Conservation (phyloP, 2,113 vertebrate genomes). For the Callipepla californica region DNA sequence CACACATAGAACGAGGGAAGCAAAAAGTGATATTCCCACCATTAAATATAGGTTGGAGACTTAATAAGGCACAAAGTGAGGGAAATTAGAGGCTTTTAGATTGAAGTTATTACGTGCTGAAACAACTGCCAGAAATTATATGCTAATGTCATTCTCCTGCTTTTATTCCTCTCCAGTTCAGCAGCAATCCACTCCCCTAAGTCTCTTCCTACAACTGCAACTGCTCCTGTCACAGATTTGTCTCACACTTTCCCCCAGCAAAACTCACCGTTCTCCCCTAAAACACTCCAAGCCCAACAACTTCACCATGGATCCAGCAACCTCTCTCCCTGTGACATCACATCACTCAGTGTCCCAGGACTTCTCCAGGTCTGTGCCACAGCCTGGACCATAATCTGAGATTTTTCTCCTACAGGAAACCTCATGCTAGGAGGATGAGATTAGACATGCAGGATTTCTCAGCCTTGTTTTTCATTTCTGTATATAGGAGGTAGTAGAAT, state of each 20-base stretch:
- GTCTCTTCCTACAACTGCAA: not conserved
- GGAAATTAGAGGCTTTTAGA: conserved; percentile 44
- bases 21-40: not conserved
- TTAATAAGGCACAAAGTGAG: conserved; percentile 36
- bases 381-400: not conserved
- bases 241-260: not conserved
- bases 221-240: not conserved
- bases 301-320: not conserved
- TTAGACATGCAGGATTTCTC: not conserved
- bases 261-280: not conserved
- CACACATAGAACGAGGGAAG: not conserved
- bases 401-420: not conserved
- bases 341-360: not conserved
- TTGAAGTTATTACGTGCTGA: not conserved
- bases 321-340: rapidly evolving
- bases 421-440: not conserved
- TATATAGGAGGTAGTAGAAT: not conserved
- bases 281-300: not conserved
- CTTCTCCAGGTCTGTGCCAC: not conserved
- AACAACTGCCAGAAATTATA: conserved; percentile 22
- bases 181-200: not conserved
- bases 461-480: not conserved
- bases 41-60: conserved; percentile 18
- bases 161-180: conserved; percentile 1
- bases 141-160: not conserved